Percentiles rank a stretch among this genome's conserved stretches.
Conservation (phyloP, 2,888 invertebrate genomes). For the Homarus gammarus region DNA sequence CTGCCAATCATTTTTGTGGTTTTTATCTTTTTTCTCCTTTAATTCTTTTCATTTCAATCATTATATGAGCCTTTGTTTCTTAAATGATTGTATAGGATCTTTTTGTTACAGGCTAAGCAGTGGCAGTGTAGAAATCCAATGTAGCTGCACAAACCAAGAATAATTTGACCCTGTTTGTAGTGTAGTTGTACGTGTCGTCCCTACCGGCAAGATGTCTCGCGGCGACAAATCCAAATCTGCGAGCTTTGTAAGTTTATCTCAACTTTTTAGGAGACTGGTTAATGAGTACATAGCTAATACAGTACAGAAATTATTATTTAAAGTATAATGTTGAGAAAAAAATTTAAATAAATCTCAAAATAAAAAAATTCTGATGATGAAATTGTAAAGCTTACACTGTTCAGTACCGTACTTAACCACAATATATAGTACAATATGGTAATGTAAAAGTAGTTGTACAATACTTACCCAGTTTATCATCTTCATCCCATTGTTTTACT, state of each 20-base stretch:
- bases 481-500: no score
- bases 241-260: slow-evolving; percentile 38
- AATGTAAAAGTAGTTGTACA: no score
- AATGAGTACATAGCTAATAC: background rate
- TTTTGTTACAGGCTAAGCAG: slow-evolving; percentile 31
- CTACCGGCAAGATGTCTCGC: slow-evolving; percentile 30
- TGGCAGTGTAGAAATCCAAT: slow-evolving; percentile 39
- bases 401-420: no score
- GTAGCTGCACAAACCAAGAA: slow-evolving; percentile 25
- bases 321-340: background rate
- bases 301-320: background rate
- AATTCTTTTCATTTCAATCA: no score
- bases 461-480: no score
- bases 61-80: no score
- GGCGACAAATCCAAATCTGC: slow-evolving; percentile 47
- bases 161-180: slow-evolving; percentile 43
- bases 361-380: background rate
- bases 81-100: no score
- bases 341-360: background rate
- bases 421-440: no score
- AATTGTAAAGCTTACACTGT: background rate
- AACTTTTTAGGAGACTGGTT: background rate
- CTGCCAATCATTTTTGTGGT: no score
- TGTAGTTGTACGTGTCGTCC: slow-evolving; percentile 25
- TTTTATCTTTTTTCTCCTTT: no score